Conservation (phyloP, 2,113 vertebrate species). For the Misgurnus mizolepis region DNA sequence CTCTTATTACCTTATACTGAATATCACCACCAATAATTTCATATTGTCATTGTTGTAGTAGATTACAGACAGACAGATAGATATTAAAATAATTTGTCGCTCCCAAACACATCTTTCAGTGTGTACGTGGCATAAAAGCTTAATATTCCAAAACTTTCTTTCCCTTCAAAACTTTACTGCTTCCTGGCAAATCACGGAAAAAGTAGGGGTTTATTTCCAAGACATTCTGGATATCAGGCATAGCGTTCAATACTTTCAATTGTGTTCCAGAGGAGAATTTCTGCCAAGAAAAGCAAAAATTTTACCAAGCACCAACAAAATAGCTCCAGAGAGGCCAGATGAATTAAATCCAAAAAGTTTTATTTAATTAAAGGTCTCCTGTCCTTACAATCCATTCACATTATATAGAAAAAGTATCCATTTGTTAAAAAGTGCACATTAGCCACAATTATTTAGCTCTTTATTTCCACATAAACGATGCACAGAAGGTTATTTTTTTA, state of each 20-base stretch:
- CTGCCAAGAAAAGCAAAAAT: conserved; percentile 29
- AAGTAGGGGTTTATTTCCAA: conserved; percentile 31
- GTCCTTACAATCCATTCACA: not conserved
- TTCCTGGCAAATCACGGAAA: conserved; percentile 1
- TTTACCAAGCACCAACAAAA: conserved; percentile 11
- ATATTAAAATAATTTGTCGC: too few relatives aligned
- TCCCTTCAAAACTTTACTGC: not conserved
- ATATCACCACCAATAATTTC: not conserved
- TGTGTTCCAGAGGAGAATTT: conserved; percentile 26
- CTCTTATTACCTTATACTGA: not conserved
- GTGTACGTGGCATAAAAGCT: too few relatives aligned
- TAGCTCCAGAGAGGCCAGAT: not conserved
- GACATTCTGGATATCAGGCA: conserved; percentile 29
- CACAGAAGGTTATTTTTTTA: not conserved
- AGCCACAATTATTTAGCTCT: not conserved
- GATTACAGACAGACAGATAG: too few relatives aligned
- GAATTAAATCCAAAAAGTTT: not conserved
- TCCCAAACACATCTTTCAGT: too few relatives aligned
- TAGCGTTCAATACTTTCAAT: conserved; percentile 28
- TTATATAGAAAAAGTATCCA: not conserved
- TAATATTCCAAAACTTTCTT: too few relatives aligned
- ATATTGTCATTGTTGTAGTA: not conserved
- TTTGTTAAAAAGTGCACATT: not conserved
- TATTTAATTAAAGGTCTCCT: not conserved
- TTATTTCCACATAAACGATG: not conserved